These are phyloP conservation scores for Orientallactaga bullata DNA, from an alignment of 2,113 vertebrate genomes.

Conservation along the genomic window DNA sequence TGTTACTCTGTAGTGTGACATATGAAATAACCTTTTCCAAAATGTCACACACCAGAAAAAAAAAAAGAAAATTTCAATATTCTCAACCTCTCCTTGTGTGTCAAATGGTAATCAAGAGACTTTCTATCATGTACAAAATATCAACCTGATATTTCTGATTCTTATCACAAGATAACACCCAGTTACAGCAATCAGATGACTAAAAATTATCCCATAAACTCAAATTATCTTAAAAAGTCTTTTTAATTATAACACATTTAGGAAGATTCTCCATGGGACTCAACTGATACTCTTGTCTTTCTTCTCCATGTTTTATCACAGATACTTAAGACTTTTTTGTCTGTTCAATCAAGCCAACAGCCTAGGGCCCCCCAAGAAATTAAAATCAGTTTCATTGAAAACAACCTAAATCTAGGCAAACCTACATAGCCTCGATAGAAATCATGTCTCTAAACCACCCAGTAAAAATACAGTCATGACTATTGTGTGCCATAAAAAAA, in stretches of 20 bases:
- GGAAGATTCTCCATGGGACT: not conserved
- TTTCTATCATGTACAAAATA: not conserved
- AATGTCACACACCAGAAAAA: slow-evolving; percentile 28
- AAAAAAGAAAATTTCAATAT: not conserved
- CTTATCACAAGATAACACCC: not conserved
- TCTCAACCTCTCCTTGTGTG: slow-evolving; percentile 5
- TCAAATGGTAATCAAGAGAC: slow-evolving; percentile 4
- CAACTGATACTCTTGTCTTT: slow-evolving; percentile 28
- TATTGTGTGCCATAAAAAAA: slow-evolving; percentile 3
- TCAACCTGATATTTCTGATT: not conserved
- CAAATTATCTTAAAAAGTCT: not conserved
- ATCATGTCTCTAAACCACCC: slow-evolving; percentile 51
- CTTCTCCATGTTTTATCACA: slow-evolving; percentile 30
- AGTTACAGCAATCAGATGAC: not conserved
- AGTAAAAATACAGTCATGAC: slow-evolving; percentile 36
- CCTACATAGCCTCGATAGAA: slow-evolving; percentile 48
- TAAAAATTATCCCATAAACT: not conserved
- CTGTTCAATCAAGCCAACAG: slow-evolving; percentile 42
- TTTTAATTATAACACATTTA: not conserved
- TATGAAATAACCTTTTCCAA: slow-evolving; percentile 55
- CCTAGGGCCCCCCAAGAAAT: not conserved
- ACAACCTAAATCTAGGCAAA: slow-evolving; percentile 53
- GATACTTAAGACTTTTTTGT: slow-evolving; percentile 47
- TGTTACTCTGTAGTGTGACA: slow-evolving; percentile 6
- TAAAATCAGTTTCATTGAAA: slow-evolving; percentile 49